Base-by-base conservation (phyloP, 2,888 invertebrate genomes). In the Hyles lineata region DNA sequence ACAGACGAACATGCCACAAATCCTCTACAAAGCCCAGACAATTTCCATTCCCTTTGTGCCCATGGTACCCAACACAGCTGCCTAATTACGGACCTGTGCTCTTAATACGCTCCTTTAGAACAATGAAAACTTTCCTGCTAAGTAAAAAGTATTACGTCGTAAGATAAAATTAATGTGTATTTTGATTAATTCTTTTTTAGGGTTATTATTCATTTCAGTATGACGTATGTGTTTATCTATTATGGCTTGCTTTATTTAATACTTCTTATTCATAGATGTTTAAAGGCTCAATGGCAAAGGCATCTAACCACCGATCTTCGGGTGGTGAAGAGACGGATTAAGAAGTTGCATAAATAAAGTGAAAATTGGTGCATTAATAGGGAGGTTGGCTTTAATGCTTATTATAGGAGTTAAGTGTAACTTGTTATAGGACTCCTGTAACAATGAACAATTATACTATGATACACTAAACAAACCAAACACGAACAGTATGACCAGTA, bases 61-160 rank as follows among this genome's bases (percentile, higher is more conserved):
- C 50, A 17, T 7, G 15, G 8, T 23, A 21, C 67, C 67, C 50
- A 21, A 43, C 67, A 15, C 21, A 67, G 67, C 23, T 32, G 21
- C 32, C 70, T 70, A 62, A 71, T 52, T 71, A 55, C 62, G 21
- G 32, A 23, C 73, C 62, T 63, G 62, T 63, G 61, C 52, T 35
- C 70, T 63, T 70, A 58, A 62, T 70, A 50, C 63, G 50, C 29
- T 62, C 70, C 70, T 73, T 70, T 58, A 73, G 72, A 76, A 78
- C 77, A 78, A 76, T 73, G 72, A 43, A 76, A 78, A 76, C 67
- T 77, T 78, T 73, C 50, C 23, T 35, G 55, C 35, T 61, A 63
- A 73, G 63, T 70, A 58, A 62, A 70, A 73, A 71, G 71, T 71
- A 71, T 52, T 21, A 63, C 5, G 7, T 35, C n/a, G 29, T 32